A percentile compares a stretch with the other conserved stretches of the same genome.
These are phyloP conservation scores for Stenoptilia bipunctidactyla DNA, from an alignment of 2,888 invertebrate species.

Conservation along the genomic window DNA sequence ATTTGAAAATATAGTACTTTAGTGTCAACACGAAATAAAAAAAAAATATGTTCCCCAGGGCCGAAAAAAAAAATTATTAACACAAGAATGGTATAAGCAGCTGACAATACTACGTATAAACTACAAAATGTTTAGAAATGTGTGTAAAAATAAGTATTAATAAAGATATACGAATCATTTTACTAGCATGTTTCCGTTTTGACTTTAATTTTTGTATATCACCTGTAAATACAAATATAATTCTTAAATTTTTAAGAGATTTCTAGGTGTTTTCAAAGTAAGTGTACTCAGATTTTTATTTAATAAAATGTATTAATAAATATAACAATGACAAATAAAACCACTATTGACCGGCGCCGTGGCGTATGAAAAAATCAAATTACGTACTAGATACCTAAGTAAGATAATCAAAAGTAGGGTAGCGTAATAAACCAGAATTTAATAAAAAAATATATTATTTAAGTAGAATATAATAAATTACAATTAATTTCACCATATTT, in stretches of 20 bases:
- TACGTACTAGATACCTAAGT: no score
- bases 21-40: no score
- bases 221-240: constrained; percentile 40
- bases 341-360: no score
- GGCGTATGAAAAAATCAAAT: no score
- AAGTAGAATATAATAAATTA: no score
- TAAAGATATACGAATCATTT: constrained; percentile 62
- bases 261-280: not conserved
- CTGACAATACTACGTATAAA: constrained; percentile 64
- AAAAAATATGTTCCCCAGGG: no score
- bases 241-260: no score
- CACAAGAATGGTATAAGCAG: constrained; percentile 27
- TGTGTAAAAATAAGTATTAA: constrained; percentile 39
- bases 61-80: no score
- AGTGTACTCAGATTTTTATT: not conserved
- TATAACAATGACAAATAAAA: not conserved
- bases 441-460: constrained; percentile 38
- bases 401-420: constrained; percentile 21
- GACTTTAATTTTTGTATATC: constrained; percentile 35
- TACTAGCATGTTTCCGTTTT: constrained; percentile 23
- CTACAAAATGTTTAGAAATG: constrained; percentile 46
- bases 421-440: constrained; percentile 24
- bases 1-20: no score
- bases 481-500: no score
- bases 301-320: constrained; percentile 5